A percentile compares a stretch with the other conserved stretches of the same genome.
These are phyloP conservation scores for Galleria mellonella DNA, from an alignment of 1,140 invertebrate species.

Conservation along the genomic window DNA sequence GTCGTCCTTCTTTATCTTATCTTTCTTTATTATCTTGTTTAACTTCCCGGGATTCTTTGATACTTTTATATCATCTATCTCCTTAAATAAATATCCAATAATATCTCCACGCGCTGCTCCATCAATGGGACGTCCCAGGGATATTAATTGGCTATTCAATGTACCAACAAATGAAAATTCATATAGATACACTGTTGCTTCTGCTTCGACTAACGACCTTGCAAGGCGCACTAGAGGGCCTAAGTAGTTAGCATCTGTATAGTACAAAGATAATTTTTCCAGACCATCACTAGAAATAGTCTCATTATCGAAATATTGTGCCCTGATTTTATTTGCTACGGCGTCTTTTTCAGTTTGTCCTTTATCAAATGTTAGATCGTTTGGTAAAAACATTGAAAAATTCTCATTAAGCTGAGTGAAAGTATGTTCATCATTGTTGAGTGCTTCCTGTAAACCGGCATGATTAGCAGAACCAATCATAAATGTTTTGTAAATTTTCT, in stretches of 20 bases:
- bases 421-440: constrained; percentile 16
- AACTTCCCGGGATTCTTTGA: no score
- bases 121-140: constrained; percentile 9
- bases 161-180: constrained; percentile 39
- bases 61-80: no score
- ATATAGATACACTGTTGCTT: constrained; percentile 42
- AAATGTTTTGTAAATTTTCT: constrained; percentile 21
- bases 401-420: constrained; percentile 30
- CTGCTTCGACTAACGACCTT: constrained; percentile 23
- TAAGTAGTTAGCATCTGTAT: constrained; percentile 37
- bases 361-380: constrained; percentile 32
- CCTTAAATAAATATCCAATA: constrained; percentile 24
- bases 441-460: constrained; percentile 35
- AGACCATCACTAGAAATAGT: constrained; percentile 17
- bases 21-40: no score
- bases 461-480: constrained; percentile 42
- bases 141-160: constrained; percentile 18
- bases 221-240: constrained; percentile 34
- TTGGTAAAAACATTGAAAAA: constrained; percentile 25
- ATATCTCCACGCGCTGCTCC: constrained; percentile 34
- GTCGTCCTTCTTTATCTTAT: background rate
- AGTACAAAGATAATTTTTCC: constrained; percentile 27
- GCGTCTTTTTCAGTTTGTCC: constrained; percentile 12
- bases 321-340: constrained; percentile 21
- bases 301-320: constrained; percentile 34